Conservation (phyloP, 2,113 vertebrate genomes). For the Gymnogyps californianus region DNA sequence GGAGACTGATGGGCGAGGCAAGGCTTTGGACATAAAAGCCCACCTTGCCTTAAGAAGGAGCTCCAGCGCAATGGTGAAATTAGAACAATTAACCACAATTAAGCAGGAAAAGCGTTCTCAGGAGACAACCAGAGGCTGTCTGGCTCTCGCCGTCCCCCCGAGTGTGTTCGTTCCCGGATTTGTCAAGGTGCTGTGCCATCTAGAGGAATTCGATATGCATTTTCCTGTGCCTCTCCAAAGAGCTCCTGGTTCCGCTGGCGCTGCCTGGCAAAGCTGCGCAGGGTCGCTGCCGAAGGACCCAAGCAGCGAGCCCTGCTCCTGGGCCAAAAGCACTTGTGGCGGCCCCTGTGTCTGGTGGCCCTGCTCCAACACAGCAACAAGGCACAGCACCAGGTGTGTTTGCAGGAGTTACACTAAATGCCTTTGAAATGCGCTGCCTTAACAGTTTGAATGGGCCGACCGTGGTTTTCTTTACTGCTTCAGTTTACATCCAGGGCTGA, state of each 20-base stretch:
- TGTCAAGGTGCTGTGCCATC: constrained; percentile 22
- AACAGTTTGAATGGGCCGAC: no score
- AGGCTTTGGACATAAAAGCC: not conserved
- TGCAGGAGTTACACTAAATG: not conserved
- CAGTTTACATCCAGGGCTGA: not conserved
- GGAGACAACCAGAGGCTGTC: not conserved
- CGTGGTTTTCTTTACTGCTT: not conserved
- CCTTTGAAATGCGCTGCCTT: not conserved
- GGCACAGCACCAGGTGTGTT: not conserved
- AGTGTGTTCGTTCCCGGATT: rapidly evolving
- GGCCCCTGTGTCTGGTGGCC: not conserved
- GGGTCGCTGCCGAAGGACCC: not conserved
- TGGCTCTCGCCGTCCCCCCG: rapidly evolving
- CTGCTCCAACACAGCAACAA: not conserved
- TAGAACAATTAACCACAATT: not conserved
- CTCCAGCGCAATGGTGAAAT: not conserved
- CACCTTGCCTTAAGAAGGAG: not conserved
- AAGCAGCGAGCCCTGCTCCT: rapidly evolving
- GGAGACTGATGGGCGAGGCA: not conserved
- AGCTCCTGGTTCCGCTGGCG: not conserved
- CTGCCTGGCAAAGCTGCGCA: not conserved
- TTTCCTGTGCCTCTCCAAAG: not conserved
- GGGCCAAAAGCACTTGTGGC: not conserved
- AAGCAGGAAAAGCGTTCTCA: not conserved
- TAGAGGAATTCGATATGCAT: not conserved